Conservation (phyloP, 2,888 invertebrate species). For the Cerceris ruficornis region DNA sequence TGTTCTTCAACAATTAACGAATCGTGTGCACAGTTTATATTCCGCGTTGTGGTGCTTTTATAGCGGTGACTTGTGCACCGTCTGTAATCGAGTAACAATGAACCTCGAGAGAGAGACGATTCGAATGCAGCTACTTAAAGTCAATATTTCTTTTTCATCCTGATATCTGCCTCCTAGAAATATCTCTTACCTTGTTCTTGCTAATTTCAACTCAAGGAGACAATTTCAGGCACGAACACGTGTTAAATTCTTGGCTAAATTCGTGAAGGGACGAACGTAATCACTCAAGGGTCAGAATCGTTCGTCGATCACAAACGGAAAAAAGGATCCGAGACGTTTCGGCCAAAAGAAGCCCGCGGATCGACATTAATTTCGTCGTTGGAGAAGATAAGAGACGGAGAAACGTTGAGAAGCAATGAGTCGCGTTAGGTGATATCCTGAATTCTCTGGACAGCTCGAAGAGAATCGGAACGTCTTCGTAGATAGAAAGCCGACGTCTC, state of each 20-base stretch:
- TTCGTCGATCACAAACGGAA: neutral
- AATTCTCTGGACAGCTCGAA: constrained; percentile 24
- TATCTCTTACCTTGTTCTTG: too few relatives aligned
- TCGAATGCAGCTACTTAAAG: too few relatives aligned
- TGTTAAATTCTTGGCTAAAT: neutral
- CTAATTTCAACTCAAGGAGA: neutral
- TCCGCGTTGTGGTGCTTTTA: too few relatives aligned
- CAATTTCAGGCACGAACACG: neutral
- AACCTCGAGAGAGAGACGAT: too few relatives aligned
- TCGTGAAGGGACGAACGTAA: neutral
- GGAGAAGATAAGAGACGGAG: constrained; percentile 18
- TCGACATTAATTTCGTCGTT: constrained; percentile 45
- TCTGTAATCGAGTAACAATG: too few relatives aligned
- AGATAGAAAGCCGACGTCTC: constrained; percentile 16
- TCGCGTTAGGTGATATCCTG: constrained; percentile 26
- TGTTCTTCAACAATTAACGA: too few relatives aligned
- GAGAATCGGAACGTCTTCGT: constrained; percentile 6
- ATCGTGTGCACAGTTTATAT: too few relatives aligned
- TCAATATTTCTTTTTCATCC: too few relatives aligned
- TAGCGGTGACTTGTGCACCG: too few relatives aligned
- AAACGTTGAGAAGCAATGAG: constrained; percentile 8
- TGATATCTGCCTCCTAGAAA: too few relatives aligned
- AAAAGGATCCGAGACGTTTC: neutral
- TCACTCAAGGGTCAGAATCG: neutral
- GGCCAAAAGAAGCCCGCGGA: constrained; percentile 20